These are phyloP conservation scores for Diplodus sargus DNA, from an alignment of 2,797 vertebrate species.

Conservation along the genomic window DNA sequence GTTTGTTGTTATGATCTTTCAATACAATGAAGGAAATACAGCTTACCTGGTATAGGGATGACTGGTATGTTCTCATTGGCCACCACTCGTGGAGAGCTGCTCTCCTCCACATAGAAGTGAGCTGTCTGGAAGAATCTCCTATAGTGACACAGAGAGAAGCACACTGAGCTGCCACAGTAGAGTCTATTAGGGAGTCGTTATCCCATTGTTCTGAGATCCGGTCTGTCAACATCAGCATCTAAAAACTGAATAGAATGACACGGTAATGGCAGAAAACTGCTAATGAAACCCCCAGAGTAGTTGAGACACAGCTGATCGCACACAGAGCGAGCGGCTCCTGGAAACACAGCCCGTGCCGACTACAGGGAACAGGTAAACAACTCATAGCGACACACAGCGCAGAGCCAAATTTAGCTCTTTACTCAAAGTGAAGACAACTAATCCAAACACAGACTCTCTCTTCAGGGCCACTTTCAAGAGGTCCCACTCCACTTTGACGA, in stretches of 20 bases:
- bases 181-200: constrained; percentile 68
- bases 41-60: constrained; percentile 96
- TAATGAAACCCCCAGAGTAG: constrained; percentile 75
- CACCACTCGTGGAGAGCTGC: constrained; percentile 96
- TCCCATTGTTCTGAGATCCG: constrained; percentile 62
- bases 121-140: constrained; percentile 99
- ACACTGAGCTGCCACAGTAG: constrained; percentile 42
- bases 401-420: constrained; percentile 57
- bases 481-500: constrained; percentile 19
- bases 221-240: constrained; percentile 69
- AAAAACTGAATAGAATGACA: constrained; percentile 62
- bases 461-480: constrained; percentile 29
- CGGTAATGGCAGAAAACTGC: constrained; percentile 49
- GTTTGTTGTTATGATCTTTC: no score
- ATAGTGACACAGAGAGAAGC: constrained; percentile 71
- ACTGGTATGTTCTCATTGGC: constrained; percentile 97
- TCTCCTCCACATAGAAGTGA: constrained; percentile 99
- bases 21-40: background rate
- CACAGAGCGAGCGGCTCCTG: constrained; percentile 55
- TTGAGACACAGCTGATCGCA: constrained; percentile 64
- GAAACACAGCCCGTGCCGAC: constrained; percentile 58
- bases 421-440: constrained; percentile 54
- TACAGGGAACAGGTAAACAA: constrained; percentile 72
- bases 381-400: constrained; percentile 37
- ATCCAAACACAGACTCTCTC: constrained; percentile 54